These are phyloP conservation scores for Psophia crepitans DNA, from an alignment of 2,113 vertebrate species.

Conservation along the genomic window DNA sequence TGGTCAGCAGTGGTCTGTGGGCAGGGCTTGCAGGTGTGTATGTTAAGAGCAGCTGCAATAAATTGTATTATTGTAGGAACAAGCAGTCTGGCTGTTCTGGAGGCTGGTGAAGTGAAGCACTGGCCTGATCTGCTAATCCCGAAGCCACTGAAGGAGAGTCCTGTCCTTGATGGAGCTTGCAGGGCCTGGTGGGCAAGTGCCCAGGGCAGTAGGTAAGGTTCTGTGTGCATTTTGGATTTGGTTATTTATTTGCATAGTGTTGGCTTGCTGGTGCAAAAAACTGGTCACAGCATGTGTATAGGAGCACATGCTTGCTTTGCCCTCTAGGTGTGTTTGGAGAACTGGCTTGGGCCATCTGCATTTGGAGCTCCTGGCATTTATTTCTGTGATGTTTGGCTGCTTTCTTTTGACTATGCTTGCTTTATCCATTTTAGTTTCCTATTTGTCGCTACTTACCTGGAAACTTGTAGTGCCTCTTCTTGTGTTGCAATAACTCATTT, in stretches of 20 bases:
- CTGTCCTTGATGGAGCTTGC: neutral
- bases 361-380: neutral
- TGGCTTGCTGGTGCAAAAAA: neutral
- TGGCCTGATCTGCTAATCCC: accelerated
- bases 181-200: neutral
- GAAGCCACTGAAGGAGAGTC: accelerated
- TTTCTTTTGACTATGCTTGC: neutral
- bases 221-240: neutral
- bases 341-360: too few relatives aligned
- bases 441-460: neutral
- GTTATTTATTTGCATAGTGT: neutral
- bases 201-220: neutral
- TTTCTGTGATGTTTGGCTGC: neutral
- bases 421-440: neutral
- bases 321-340: neutral
- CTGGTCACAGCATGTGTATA: accelerated
- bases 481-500: neutral
- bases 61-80: neutral
- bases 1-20: neutral
- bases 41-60: neutral
- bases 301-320: neutral
- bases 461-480: neutral
- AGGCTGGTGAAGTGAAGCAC: accelerated
- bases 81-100: neutral
- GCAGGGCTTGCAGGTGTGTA: neutral